Conservation (phyloP, 2,113 vertebrate species). For the Grammomys dolichurus region DNA sequence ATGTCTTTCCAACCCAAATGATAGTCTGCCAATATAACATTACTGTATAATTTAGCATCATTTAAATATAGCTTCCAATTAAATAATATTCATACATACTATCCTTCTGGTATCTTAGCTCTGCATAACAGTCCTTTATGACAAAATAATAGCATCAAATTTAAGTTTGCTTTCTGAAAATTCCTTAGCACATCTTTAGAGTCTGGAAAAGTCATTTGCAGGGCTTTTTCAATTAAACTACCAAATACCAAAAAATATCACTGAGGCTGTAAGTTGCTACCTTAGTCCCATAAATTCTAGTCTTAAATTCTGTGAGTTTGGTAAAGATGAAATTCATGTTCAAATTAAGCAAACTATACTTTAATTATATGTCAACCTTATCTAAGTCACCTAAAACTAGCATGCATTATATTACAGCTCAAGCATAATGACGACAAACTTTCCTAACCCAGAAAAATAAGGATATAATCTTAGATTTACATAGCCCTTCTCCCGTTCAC, state of each 20-base stretch:
- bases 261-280: slow-evolving; percentile 33
- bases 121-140: slow-evolving; percentile 75
- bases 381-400: slow-evolving; percentile 33
- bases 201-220: slow-evolving; percentile 60
- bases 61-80: slow-evolving; percentile 84
- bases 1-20: slow-evolving; percentile 71
- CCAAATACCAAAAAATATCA: slow-evolving; percentile 23
- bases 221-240: slow-evolving; percentile 25
- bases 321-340: slow-evolving; percentile 31
- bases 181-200: slow-evolving; percentile 41
- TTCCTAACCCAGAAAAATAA: neutral
- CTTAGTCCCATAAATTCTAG: neutral
- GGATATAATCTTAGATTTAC: neutral
- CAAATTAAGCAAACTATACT: slow-evolving; percentile 21
- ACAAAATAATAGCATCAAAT: slow-evolving; percentile 68
- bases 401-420: slow-evolving; percentile 2
- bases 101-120: slow-evolving; percentile 77
- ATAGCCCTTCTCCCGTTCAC: neutral
- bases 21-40: slow-evolving; percentile 76
- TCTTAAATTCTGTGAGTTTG: slow-evolving; percentile 45
- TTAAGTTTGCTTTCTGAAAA: slow-evolving; percentile 71
- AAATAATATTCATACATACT: slow-evolving; percentile 75
- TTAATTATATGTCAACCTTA: slow-evolving; percentile 8
- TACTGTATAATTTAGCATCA: slow-evolving; percentile 81
- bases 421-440: slow-evolving; percentile 12